Evolutionary conservation across 2,113 vertebrate genomes (phyloP), one percentile per base, ranked within the genome.

Genomic region (Hoplias malabaricus): DNA sequence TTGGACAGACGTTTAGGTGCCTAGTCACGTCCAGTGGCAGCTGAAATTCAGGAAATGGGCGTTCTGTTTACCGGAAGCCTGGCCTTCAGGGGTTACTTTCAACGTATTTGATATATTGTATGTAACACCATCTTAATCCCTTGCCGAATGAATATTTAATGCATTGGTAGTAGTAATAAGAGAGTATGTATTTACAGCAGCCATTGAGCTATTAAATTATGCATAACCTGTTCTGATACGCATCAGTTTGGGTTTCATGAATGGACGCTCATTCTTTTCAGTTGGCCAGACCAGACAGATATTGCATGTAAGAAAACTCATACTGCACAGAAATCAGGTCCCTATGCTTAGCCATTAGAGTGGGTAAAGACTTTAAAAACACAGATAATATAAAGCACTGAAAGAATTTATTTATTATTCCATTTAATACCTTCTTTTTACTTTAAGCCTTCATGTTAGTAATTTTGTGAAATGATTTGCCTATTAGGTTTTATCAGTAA

Each of bases 61-160:
- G 62, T 33, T 82, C 70, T 50, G 56, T 50, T 83, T 83, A 76
- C 80, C 68, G 68, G 82, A 85, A 79, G 68, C 67, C 25, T 31
- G 53, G 42, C 72, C 74, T 53, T 76, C 54, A 40, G 63, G 75
- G 69, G 61, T 69, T 71, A 27, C 19, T 50, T 10, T 16, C 40
- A 72, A 83, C 74, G 71, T 63, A 66, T 82, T 68, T 82, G 75
- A 80, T 85, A 53, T 84, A 82, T 80, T 80, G 69, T 80, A 67
- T 69, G 83, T 80, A 84, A 82, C 79, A 85, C 83, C 83, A 83
- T 83, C 85, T 79, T 82, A 80, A 82, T 81, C 79, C 61, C 72
- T 33, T 11, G 65, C 61, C 62, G 9, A 48, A 86, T 86, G 21
- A 84, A 87, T 87, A 84, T 84, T 87, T 87, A 48, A 87, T 87